These are phyloP conservation scores for Hyposmocoma kahamanoa DNA, from an alignment of 1,140 invertebrate species.

Conservation along the genomic window DNA sequence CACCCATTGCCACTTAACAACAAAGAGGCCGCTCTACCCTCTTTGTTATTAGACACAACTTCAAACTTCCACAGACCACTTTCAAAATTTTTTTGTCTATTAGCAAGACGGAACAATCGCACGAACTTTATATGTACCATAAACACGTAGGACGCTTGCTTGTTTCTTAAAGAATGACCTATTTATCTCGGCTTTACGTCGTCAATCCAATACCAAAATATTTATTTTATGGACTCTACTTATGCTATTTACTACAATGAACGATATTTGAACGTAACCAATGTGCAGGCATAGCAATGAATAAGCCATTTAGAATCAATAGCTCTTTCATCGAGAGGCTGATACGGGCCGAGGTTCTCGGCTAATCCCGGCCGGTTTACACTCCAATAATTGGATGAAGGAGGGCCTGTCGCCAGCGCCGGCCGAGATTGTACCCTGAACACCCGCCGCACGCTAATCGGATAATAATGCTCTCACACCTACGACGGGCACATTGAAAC, in stretches of 20 bases:
- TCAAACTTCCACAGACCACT: constrained; percentile 38
- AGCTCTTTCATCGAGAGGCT: background rate
- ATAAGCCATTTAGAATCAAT: background rate
- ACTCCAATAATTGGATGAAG: constrained; percentile 64
- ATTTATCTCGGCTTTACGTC: constrained; percentile 2
- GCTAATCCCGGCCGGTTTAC: constrained; percentile 56
- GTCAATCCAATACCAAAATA: background rate
- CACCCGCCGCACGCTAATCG: constrained; percentile 44
- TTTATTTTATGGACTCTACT: no score
- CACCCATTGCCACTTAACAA: constrained; percentile 55
- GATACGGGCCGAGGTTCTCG: constrained; percentile 20
- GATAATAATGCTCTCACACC: constrained; percentile 45
- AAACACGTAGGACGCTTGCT: constrained; percentile 30
- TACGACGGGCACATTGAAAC: background rate
- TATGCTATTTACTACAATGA: no score
- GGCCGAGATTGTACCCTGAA: constrained; percentile 48
- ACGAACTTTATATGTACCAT: no score
- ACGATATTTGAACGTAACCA: no score
- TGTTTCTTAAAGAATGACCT: constrained; percentile 18
- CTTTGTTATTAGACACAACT: constrained; percentile 68
- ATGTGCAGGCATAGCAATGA: no score
- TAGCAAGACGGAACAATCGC: no score
- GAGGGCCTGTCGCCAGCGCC: constrained; percentile 26
- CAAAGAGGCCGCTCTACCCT: constrained; percentile 65
- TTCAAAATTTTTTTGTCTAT: no score